Base-by-base conservation (phyloP, 2,797 vertebrate genomes). In the Microctenopoma steveboyesi region DNA sequence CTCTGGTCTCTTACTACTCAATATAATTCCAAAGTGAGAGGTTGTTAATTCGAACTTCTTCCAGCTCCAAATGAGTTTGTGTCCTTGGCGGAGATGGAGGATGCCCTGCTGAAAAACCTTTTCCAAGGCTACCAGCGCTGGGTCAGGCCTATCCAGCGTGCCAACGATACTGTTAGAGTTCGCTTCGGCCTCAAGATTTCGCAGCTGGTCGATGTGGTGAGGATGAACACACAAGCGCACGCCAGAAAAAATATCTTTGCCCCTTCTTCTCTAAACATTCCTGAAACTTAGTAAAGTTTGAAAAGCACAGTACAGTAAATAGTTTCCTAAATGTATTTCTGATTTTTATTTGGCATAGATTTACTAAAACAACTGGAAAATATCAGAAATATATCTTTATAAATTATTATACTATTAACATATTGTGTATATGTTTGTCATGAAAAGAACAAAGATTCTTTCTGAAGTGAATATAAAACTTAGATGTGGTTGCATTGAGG, bases 121-220 rank as follows among this genome's bases (percentile, higher is more conserved):
- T 98, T 99, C 91, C 91, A 93, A 65, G 95, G 94, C 3, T 99
- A 99, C 85, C 96, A 98, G 92, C 97, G 96, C 78, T 99, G 97
- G 96, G 95, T 98, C 53, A 92, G 97, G 16, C 98, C 97, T 0
- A 96, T 98, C 30, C 92, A 94, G 76, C 93, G 94, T 11, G 93
- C 94, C 73, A 98, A 96, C 0, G 95, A 96, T 87, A 97, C 96
- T 14, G 90, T 99, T 69, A 95, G 80, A 90, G 97, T 99, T 0
- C 91, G 94, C 79, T 98, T 99, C 47, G 97, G 97, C 64, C 91
- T 99, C 76, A 98, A 97, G 90, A 98, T 99, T 88, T 98, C 98
- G 61, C 97, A 99, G 89, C 94, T 99, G 8, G 96, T 99, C 8
- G 97, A 99, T 73, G 97, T 99, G 95, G 97, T 99, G 92, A 96